phyloP scores from a whole-genome alignment of 1,140 invertebrate genomes.

The Sinella curviseta region DNA sequence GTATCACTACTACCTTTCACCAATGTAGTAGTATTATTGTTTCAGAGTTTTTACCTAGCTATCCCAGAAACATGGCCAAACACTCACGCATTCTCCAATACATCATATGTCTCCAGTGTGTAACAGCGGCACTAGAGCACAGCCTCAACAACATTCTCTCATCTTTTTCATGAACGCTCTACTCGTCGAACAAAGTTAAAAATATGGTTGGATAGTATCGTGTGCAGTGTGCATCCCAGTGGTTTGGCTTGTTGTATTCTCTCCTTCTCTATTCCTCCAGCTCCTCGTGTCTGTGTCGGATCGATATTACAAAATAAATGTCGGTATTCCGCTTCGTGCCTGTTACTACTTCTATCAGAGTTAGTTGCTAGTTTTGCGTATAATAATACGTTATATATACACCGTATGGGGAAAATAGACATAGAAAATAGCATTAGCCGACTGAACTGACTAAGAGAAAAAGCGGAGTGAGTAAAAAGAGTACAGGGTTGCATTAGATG shows the following conservation, averaged over 20 bases:
- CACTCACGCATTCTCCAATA: too few species aligned
- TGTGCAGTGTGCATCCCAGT: neutral
- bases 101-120: too few species aligned
- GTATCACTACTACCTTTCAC: too few species aligned
- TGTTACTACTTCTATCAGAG: neutral
- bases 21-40: too few species aligned
- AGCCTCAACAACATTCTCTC: too few species aligned
- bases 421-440: neutral
- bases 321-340: neutral
- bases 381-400: neutral
- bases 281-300: neutral
- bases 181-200: neutral
- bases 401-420: neutral
- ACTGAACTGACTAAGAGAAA: neutral
- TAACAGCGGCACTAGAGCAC: too few species aligned
- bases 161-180: too few species aligned
- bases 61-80: too few species aligned
- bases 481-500: neutral
- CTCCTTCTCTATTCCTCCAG: neutral
- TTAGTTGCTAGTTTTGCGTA: neutral
- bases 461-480: neutral
- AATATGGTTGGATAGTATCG: neutral
- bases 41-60: too few species aligned
- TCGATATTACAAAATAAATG: slow-evolving; percentile 14
- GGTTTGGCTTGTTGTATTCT: neutral